Conservation (phyloP, 2,888 invertebrate genomes). For the Ophraella communa region DNA sequence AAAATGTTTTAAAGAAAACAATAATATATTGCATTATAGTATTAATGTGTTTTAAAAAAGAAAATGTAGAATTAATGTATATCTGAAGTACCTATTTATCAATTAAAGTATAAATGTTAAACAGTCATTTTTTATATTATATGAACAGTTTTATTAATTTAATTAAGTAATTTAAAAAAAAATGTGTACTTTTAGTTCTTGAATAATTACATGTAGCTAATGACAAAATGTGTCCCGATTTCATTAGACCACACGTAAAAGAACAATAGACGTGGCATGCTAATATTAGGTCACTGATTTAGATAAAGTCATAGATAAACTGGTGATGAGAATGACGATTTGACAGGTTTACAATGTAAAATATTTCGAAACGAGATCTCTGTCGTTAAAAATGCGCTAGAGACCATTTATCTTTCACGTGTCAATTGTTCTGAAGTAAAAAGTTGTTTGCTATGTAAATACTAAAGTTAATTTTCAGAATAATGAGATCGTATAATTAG, state of each 20-base stretch:
- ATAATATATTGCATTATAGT: no score
- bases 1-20: no score
- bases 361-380: constrained; percentile 51
- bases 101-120: no score
- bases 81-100: no score
- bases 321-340: constrained; percentile 51
- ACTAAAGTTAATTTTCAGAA: neutral
- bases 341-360: constrained; percentile 53
- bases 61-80: no score
- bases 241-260: constrained; percentile 32
- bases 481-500: neutral
- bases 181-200: no score
- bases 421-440: constrained; percentile 3
- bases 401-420: constrained; percentile 44
- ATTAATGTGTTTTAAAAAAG: no score
- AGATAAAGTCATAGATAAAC: constrained; percentile 55
- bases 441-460: neutral
- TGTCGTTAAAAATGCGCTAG: constrained; percentile 47
- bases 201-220: no score
- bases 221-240: neutral
- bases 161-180: no score
- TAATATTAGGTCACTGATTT: constrained; percentile 40
- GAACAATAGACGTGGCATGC: constrained; percentile 30
- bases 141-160: no score
- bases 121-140: no score